Conservation (phyloP, 2,888 invertebrate species). For the Epistrophe eligans region DNA sequence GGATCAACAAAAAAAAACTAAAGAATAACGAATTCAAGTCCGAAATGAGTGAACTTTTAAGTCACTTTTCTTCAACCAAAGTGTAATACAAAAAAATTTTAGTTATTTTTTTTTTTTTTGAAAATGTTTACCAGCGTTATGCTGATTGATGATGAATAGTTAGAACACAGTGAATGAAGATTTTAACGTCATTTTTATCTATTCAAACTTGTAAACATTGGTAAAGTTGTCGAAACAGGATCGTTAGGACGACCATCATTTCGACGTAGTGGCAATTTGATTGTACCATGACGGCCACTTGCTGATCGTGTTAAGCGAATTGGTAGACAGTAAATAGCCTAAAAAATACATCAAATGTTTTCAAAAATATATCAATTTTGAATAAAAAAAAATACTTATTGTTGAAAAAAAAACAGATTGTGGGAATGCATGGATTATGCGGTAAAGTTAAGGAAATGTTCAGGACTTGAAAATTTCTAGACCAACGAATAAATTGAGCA, state of each 20-base stretch:
- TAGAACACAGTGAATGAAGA: background rate
- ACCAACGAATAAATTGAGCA: too few species aligned
- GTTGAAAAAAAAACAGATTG: background rate
- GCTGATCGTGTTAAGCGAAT: conserved; percentile 60
- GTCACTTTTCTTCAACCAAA: conserved; percentile 41
- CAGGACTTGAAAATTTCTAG: background rate
- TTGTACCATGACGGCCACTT: conserved; percentile 41
- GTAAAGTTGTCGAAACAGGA: conserved; percentile 42
- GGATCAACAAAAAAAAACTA: background rate
- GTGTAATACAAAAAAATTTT: background rate
- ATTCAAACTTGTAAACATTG: conserved; percentile 52
- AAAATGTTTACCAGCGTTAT: conserved; percentile 49
- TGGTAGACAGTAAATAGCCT: conserved; percentile 64
- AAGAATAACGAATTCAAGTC: conserved; percentile 19
- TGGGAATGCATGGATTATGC: conserved; percentile 9
- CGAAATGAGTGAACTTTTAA: conserved; percentile 49
- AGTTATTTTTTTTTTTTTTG: conserved; percentile 3
- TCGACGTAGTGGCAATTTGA: conserved; percentile 56
- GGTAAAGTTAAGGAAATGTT: background rate
- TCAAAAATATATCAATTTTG: conserved; percentile 4
- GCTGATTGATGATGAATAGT: background rate
- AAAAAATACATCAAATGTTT: conserved; percentile 24
- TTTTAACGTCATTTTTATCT: conserved; percentile 12
- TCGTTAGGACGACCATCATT: conserved; percentile 46
- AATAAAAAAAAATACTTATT: background rate